Conservation (phyloP, 1,140 invertebrate species). For the Polypedilum pembai region DNA sequence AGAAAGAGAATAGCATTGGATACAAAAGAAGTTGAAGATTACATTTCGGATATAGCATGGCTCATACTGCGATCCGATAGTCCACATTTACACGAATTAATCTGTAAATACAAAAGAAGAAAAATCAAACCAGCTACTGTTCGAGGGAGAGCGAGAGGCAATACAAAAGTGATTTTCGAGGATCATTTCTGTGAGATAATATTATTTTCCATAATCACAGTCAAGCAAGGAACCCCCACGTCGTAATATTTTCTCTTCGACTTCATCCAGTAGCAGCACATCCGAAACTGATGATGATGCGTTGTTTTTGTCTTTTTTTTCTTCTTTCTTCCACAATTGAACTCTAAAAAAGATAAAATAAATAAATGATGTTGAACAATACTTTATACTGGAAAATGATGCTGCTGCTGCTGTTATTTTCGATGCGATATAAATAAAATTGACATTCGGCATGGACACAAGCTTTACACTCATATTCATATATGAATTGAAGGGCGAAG, state of each 20-base stretch:
- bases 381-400: too few species aligned
- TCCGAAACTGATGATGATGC: too few species aligned
- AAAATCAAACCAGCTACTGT: slow-evolving; percentile 21
- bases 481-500: too few species aligned
- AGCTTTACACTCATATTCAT: too few species aligned
- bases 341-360: too few species aligned
- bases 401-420: too few species aligned
- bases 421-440: too few species aligned
- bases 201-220: slow-evolving; percentile 8
- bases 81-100: slow-evolving; percentile 14
- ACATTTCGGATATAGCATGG: slow-evolving; percentile 20
- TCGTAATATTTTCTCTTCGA: not conserved
- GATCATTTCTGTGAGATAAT: slow-evolving; percentile 9
- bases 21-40: not conserved
- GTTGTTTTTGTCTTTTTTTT: not conserved
- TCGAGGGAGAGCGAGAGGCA: not conserved
- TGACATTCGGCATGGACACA: too few species aligned
- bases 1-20: slow-evolving; percentile 4
- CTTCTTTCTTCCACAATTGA: not conserved
- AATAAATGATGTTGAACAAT: too few species aligned
- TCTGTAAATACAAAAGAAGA: slow-evolving; percentile 20
- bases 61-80: slow-evolving; percentile 27
- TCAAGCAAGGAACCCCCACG: not conserved
- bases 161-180: not conserved
- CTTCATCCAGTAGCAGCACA: not conserved